Base-by-base conservation (phyloP, 2,113 vertebrate genomes). In the Apodemus speciosus region DNA sequence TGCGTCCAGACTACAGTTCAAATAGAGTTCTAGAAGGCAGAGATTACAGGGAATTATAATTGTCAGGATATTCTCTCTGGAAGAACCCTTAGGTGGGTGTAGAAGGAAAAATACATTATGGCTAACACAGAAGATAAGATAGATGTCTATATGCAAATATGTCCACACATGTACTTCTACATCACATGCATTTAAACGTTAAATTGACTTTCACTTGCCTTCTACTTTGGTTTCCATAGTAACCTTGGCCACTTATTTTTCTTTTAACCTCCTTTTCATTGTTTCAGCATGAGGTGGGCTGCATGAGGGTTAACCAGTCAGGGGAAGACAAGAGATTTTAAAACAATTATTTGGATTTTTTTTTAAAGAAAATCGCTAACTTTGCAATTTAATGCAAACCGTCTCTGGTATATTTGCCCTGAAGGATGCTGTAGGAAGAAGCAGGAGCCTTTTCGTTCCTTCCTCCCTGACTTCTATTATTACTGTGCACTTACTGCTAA, bases 201-300 rank as follows among this genome's bases (percentile, higher is more conserved):
- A 97, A 96, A 97, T 97, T 98, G 98, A 98, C 98, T 98, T 98
- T 97, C 97, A 96, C 93, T 98, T 98, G 97, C 93, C 90, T 97
- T 96, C 96, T 95, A 96, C 95, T 97, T 96, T 95, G 51, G 98
- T 98, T 98, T 98, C 98, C 97, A 98, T 98, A 97, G 98, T 97
- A 98, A 98, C 98, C 79, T 93, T 97, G 97, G 96, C 95, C 98
- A 98, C 97, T 98, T 98, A 97, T 97, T 97, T 98, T 97, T 96
- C 95, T 97, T 97, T 98, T 98, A 97, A 98, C 97, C 98, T 98
- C 69, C 83, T 97, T 97, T 97, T 98, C 94, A 94, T 95, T 73
- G 95, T 98, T 98, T 97, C 93, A 96, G 97, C 93, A 94, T 96
- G 93, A 95, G 85, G 96, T 75, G 83, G 97, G 92, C 73, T 95